Evolutionary conservation across 1,140 invertebrate genomes (phyloP).

Genomic region (Archegozetes longisetosus): DNA sequence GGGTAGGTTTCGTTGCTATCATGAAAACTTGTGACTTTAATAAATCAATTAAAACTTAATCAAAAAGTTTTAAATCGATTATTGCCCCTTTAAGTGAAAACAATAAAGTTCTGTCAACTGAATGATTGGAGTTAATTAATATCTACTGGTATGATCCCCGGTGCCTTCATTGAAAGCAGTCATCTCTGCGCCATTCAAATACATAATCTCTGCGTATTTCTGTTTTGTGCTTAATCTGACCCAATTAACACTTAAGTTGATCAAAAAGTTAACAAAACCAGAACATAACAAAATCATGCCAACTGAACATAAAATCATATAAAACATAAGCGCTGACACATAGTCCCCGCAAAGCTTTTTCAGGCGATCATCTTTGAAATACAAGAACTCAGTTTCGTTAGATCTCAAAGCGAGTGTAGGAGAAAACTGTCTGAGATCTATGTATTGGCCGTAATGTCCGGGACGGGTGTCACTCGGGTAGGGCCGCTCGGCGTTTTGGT

Average conservation of each 20-base stretch:
- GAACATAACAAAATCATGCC: constrained; percentile 4
- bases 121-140: too few relatives aligned
- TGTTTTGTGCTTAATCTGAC: constrained; percentile 13
- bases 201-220: constrained; percentile 16
- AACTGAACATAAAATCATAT: constrained; percentile 6
- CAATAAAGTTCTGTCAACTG: too few relatives aligned
- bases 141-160: neutral
- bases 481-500: neutral
- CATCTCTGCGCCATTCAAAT: constrained; percentile 14
- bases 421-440: constrained; percentile 16
- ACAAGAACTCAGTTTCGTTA: constrained; percentile 16
- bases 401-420: constrained; percentile 9
- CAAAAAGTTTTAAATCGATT: too few relatives aligned
- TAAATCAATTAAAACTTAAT: too few relatives aligned
- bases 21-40: too few relatives aligned
- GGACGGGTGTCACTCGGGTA: neutral
- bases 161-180: constrained; percentile 3
- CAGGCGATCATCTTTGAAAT: constrained; percentile 16
- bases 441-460: constrained; percentile 7
- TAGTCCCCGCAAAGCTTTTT: constrained; percentile 19
- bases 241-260: constrained; percentile 16
- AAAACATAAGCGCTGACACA: constrained; percentile 8
- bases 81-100: too few relatives aligned
- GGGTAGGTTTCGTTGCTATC: too few relatives aligned
- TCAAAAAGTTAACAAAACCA: constrained; percentile 14